phyloP scores from a whole-genome alignment of 1,140 invertebrate species.

The Hyles euphorbiae region DNA sequence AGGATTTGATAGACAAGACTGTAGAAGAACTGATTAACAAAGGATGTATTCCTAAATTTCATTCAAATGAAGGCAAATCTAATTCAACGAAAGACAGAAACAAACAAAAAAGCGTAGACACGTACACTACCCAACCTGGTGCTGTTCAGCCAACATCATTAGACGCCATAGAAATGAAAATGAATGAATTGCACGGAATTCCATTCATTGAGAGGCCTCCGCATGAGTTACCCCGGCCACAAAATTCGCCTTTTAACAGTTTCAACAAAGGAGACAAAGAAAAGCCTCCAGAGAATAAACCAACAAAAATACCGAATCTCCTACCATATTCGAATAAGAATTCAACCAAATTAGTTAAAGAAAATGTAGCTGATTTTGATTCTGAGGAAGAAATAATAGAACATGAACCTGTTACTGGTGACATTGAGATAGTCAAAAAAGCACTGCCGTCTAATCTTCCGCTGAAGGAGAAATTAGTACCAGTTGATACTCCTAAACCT shows the following conservation, averaged over 20 bases:
- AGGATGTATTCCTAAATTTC: conserved; percentile 29
- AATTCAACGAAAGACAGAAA: no score
- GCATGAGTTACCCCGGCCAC: conserved; percentile 41
- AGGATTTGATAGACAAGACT: conserved; percentile 64
- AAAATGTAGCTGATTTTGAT: conserved; percentile 33
- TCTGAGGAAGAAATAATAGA: conserved; percentile 65
- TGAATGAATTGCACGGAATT: conserved; percentile 66
- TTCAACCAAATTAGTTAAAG: conserved; percentile 30
- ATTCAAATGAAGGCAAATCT: conserved; percentile 5
- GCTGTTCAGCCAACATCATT: conserved; percentile 16
- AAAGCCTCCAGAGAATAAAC: conserved; percentile 22
- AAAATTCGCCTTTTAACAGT: conserved; percentile 27
- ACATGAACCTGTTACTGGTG: conserved; percentile 60
- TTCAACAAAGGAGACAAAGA: conserved; percentile 23
- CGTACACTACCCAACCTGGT: no score
- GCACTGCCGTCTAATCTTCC: conserved; percentile 21
- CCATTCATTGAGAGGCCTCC: conserved; percentile 48
- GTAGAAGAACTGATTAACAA: conserved; percentile 62
- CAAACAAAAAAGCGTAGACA: no score
- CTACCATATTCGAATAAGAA: conserved; percentile 38
- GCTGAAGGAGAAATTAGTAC: conserved; percentile 25
- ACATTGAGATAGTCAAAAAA: conserved; percentile 42
- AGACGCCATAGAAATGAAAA: conserved; percentile 64
- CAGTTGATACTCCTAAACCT: conserved; percentile 12
- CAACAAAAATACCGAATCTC: conserved; percentile 37